Conservation (phyloP, 2,113 vertebrate genomes). For the Forbesichthys agassizii region DNA sequence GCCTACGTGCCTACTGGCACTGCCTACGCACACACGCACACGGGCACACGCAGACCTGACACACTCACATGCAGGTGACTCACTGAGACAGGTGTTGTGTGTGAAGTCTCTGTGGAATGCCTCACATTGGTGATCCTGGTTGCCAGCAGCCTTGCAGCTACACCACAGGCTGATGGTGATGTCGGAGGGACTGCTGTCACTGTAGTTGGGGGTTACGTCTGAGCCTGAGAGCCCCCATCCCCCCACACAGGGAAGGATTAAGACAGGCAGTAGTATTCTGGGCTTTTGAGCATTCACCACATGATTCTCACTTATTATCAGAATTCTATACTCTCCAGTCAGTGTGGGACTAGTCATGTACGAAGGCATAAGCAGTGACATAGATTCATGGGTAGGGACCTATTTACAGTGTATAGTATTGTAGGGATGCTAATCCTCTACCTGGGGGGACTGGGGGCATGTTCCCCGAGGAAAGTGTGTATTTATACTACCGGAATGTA, state of each 20-base stretch:
- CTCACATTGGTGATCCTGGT: conserved; percentile 86
- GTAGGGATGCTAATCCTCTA: too few species aligned
- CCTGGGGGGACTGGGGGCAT: too few species aligned
- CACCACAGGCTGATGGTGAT: conserved; percentile 91
- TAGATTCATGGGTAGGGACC: too few species aligned
- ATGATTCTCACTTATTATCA: too few species aligned
- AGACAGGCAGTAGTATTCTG: neutral
- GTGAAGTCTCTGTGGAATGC: conserved; percentile 90
- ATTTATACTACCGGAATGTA: too few species aligned
- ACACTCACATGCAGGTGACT: conserved; percentile 55
- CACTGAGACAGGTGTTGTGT: conserved; percentile 90
- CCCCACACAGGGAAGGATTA: neutral
- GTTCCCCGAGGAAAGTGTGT: too few species aligned
- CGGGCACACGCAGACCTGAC: neutral
- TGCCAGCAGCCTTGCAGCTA: conserved; percentile 85
- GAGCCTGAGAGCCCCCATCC: conserved; percentile 76
- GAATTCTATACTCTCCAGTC: too few species aligned
- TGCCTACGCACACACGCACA: neutral
- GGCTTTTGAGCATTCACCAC: neutral
- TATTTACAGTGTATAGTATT: too few species aligned
- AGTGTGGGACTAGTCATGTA: too few species aligned
- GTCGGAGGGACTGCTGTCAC: conserved; percentile 84
- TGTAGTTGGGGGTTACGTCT: conserved; percentile 90
- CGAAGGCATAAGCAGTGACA: too few species aligned
- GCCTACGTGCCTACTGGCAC: neutral